Evolutionary conservation across 1,140 invertebrate genomes (phyloP).

Genomic region (Apis mellifera): DNA sequence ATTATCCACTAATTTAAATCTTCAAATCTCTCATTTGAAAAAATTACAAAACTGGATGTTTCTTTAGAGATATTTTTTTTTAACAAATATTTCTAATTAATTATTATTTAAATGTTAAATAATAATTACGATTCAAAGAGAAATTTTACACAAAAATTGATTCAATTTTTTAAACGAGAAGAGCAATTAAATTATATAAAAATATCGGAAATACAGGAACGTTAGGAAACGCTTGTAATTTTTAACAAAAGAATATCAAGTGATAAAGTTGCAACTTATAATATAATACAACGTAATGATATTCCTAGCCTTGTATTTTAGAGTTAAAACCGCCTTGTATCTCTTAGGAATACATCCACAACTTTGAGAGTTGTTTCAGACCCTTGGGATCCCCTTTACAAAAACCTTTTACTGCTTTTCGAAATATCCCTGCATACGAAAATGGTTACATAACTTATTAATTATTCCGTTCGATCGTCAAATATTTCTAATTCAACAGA

Average conservation of each 20-base stretch:
- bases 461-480: background rate
- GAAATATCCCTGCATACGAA: background rate
- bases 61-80: no score
- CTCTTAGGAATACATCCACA: conserved; percentile 19
- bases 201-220: background rate
- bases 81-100: no score
- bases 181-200: background rate
- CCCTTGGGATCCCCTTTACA: background rate
- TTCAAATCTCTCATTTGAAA: no score
- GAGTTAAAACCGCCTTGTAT: conserved; percentile 17
- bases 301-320: conserved; percentile 15
- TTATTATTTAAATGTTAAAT: no score
- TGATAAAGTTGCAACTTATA: background rate
- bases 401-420: conserved; percentile 3
- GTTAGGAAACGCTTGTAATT: background rate
- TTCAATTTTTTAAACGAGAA: background rate
- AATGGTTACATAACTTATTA: conserved; percentile 16
- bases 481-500: background rate
- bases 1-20: no score
- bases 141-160: no score
- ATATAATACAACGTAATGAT: background rate
- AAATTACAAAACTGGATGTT: no score
- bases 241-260: background rate
- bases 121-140: no score
- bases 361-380: conserved; percentile 11